Evolutionary conservation across 2,113 vertebrate genomes (phyloP).

Genomic region (Sturnira hondurensis): DNA sequence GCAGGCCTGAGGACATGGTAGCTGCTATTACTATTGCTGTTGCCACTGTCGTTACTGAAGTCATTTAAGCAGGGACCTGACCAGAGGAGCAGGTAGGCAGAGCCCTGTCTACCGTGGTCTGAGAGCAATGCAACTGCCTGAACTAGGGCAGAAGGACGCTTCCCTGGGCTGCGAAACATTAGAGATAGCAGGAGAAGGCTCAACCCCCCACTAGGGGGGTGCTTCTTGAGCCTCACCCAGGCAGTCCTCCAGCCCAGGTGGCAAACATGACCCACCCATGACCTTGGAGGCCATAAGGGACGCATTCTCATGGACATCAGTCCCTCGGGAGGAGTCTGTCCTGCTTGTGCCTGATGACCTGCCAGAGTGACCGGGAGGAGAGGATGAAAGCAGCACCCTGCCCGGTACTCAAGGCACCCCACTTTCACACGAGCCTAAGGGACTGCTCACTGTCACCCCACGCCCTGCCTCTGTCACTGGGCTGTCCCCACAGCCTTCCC

Average conservation of each 20-base stretch:
- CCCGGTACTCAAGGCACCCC: background rate
- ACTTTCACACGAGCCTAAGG: background rate
- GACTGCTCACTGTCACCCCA: too few relatives aligned
- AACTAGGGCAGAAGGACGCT: background rate
- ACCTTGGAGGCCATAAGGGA: background rate
- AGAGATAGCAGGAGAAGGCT: background rate
- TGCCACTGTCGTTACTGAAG: background rate
- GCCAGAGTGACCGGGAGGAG: background rate
- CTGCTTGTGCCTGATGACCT: background rate
- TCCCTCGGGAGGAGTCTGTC: background rate
- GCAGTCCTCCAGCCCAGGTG: fast-evolving
- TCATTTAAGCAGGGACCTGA: background rate
- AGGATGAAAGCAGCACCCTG: background rate
- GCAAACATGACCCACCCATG: fast-evolving
- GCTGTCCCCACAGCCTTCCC: too few relatives aligned
- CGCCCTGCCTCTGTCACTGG: background rate
- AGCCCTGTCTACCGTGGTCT: background rate
- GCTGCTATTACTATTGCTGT: too few relatives aligned
- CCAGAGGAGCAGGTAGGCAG: fast-evolving
- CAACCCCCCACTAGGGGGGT: background rate
- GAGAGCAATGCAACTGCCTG: background rate
- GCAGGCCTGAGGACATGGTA: background rate
- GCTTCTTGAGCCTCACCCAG: too few relatives aligned
- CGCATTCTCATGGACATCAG: background rate
- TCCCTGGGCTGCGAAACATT: fast-evolving